Percentiles rank a stretch among this genome's conserved stretches.
Conservation (phyloP, 2,888 invertebrate genomes). For the Ecliptopera silaceata region DNA sequence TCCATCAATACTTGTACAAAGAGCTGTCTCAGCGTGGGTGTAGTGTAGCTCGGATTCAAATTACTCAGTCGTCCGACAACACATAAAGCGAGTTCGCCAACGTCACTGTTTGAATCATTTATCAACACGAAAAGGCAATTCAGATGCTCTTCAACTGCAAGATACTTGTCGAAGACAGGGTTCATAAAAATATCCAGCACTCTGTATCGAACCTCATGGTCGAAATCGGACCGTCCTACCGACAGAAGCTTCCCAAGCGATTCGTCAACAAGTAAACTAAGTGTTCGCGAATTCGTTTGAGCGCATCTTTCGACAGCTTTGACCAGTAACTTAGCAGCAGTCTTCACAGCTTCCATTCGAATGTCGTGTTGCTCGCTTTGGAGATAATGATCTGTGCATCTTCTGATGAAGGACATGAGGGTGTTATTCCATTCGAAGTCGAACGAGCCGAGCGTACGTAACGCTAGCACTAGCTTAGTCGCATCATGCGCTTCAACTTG, state of each 20-base stretch:
- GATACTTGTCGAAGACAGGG: constrained; percentile 93
- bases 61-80: constrained; percentile 95
- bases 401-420: constrained; percentile 94
- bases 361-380: constrained; percentile 96
- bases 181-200: constrained; percentile 96
- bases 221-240: constrained; percentile 97
- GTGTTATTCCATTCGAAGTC: constrained; percentile 96
- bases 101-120: constrained; percentile 98
- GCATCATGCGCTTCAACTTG: constrained; percentile 87
- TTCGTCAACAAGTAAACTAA: constrained; percentile 94
- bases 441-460: constrained; percentile 94
- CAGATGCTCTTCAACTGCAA: constrained; percentile 97
- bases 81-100: constrained; percentile 95
- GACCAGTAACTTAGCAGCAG: constrained; percentile 93
- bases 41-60: constrained; percentile 98
- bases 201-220: constrained; percentile 95
- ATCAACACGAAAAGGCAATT: constrained; percentile 96
- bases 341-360: constrained; percentile 94
- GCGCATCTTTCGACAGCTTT: constrained; percentile 88
- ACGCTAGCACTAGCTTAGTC: constrained; percentile 93
- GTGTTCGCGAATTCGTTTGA: constrained; percentile 89
- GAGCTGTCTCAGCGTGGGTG: constrained; percentile 96
- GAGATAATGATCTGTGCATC: constrained; percentile 96
- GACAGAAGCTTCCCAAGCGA: constrained; percentile 95
- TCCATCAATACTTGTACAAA: constrained; percentile 96